These are phyloP conservation scores for Meliscaeva auricollis DNA, from an alignment of 2,888 invertebrate genomes.

Conservation along the genomic window DNA sequence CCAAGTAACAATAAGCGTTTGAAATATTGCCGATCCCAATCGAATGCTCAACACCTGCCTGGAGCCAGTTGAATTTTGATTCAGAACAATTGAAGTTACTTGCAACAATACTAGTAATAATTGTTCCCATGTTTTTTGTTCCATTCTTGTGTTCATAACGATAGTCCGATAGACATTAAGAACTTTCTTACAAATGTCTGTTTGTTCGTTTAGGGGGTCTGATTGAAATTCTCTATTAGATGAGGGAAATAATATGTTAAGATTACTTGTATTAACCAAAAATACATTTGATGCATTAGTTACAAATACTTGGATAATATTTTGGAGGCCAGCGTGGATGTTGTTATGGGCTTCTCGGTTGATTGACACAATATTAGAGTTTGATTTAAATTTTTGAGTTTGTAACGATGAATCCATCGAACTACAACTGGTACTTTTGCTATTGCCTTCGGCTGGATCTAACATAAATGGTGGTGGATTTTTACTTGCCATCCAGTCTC, in stretches of 20 bases:
- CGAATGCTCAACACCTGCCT: conserved; percentile 89
- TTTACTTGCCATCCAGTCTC: conserved; percentile 97
- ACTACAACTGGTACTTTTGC: conserved; percentile 36
- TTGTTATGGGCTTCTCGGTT: conserved; percentile 90
- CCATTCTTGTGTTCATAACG: conserved; percentile 98
- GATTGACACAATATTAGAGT: conserved; percentile 94
- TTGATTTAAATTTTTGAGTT: conserved; percentile 88
- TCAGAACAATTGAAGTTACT: conserved; percentile 95
- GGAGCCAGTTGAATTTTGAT: conserved; percentile 90
- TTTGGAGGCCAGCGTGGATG: conserved; percentile 93
- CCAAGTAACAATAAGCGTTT: conserved; percentile 99
- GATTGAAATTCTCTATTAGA: conserved; percentile 86
- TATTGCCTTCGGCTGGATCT: conserved; percentile 86
- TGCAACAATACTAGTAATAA: conserved; percentile 93
- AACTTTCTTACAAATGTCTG: conserved; percentile 97
- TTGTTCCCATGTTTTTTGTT: conserved; percentile 97
- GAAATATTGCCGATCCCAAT: conserved; percentile 93
- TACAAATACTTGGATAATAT: conserved; percentile 88
- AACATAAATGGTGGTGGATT: conserved; percentile 91
- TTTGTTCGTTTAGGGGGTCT: conserved; percentile 94
- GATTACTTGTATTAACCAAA: conserved; percentile 86
- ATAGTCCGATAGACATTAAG: conserved; percentile 98
- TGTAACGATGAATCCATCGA: conserved; percentile 79
- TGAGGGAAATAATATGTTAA: conserved; percentile 85
- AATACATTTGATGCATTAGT: conserved; percentile 98